phyloP scores from a whole-genome alignment of 2,797 vertebrate species.

The Bradypodion pumilum region DNA sequence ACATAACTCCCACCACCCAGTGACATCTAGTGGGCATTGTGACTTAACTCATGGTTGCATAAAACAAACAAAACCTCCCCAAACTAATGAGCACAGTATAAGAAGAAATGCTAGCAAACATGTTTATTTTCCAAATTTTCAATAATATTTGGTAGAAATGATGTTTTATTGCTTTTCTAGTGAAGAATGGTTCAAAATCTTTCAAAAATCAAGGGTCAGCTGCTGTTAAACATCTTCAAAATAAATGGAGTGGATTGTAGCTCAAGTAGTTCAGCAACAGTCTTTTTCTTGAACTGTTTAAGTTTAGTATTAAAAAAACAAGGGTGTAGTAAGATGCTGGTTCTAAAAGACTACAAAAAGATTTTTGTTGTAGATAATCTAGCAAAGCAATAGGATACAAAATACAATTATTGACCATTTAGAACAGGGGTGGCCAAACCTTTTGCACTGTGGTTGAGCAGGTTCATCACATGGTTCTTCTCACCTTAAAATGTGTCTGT shows the following conservation, averaged over 20 bases:
- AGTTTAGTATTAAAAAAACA: slow-evolving; percentile 41
- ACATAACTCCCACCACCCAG: slow-evolving; percentile 13
- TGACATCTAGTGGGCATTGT: slow-evolving; percentile 72
- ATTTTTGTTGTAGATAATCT: slow-evolving; percentile 42
- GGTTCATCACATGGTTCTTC: no score
- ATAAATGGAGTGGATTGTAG: slow-evolving; percentile 39
- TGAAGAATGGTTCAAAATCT: slow-evolving; percentile 53
- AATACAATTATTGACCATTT: slow-evolving; percentile 41
- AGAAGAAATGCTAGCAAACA: slow-evolving; percentile 20
- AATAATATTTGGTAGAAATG: slow-evolving; percentile 59
- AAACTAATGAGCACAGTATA: neutral
- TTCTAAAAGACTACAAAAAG: slow-evolving; percentile 24
- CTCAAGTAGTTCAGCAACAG: slow-evolving; percentile 48
- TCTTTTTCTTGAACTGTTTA: slow-evolving; percentile 62
- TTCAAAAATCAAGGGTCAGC: slow-evolving; percentile 44
- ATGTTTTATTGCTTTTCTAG: slow-evolving; percentile 76
- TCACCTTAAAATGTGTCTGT: no score
- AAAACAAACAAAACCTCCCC: neutral
- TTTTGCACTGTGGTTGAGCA: no score
- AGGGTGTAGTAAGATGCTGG: slow-evolving; percentile 34
- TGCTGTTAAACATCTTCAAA: slow-evolving; percentile 57
- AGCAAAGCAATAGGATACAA: slow-evolving; percentile 47
- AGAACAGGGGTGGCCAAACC: no score
- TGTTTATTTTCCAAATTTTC: slow-evolving; percentile 54
- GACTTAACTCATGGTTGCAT: slow-evolving; percentile 30